Evolutionary conservation across 2,888 invertebrate species (phyloP), one percentile per base, ranked within the genome.

Genomic region (Prosapia bicincta): DNA sequence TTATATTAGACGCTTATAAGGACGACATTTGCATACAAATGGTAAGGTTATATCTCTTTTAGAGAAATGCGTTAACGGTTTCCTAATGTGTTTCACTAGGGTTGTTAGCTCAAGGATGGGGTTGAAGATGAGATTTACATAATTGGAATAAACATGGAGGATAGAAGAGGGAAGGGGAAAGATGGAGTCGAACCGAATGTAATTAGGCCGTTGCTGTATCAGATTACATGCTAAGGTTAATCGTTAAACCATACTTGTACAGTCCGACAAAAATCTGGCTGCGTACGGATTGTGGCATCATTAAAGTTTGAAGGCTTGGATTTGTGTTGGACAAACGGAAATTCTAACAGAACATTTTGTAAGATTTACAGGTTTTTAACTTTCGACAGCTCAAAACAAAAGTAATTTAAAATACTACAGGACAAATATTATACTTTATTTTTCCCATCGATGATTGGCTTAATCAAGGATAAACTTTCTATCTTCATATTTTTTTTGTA

Each of bases 111-210:
- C 54, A 54, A 54, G 20, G 54, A 54, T 54, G 54, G 54, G 54
- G 54, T 54, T 54, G 54, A 54, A 54, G 54, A 54, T 54, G 54
- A 54, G 54, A 54, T 54, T 54, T 54, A 54, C 54, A 54, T 54
- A 54, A 54, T 54, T 54, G 54, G 54, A 54, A 54, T 54, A 54
- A 54, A 54, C 54, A 54, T 54, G 54, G 54, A 54, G 54, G 38
- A 38, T 13, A 13, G 38, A 15, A 38, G 38, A 13, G 13, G 38
- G 13, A 9, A 20, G 2, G 54, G 13, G 54, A 54, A 38, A 69
- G 69, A 69, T 54, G 69, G 69, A 74, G 69, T 74, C 54, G 69
- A 69, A 69, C 69, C 74, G 69, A 69, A 74, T 74, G 54, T 74
- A 69, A 74, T 74, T 74, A 74, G 69, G 54, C 69, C 69, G 25